Evolutionary conservation across 2,888 invertebrate genomes (phyloP).

Genomic region (Elysia crispata): DNA sequence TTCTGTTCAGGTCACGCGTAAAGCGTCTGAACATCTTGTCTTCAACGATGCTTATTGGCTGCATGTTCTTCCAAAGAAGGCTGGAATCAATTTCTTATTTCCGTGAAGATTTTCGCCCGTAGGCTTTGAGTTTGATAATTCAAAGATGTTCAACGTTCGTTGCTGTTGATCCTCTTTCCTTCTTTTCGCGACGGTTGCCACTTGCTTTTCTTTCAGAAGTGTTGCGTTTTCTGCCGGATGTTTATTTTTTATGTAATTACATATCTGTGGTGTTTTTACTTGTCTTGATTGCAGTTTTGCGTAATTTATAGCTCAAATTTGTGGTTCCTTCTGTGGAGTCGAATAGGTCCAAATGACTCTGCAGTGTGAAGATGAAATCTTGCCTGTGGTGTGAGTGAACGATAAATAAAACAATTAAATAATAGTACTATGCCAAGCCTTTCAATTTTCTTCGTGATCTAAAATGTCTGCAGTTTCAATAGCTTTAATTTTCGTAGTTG

Average conservation of each 20-base stretch:
- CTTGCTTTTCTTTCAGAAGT: too few relatives aligned
- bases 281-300: slow-evolving; percentile 1
- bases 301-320: not conserved
- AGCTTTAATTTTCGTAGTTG: not conserved
- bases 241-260: not conserved
- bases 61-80: too few relatives aligned
- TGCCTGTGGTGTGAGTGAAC: not conserved
- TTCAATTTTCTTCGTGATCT: not conserved
- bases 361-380: not conserved
- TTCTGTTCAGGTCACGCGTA: not conserved
- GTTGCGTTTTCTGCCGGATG: too few relatives aligned
- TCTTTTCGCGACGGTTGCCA: too few relatives aligned
- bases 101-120: too few relatives aligned
- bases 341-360: not conserved
- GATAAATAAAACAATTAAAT: not conserved
- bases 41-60: too few relatives aligned
- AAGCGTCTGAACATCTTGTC: not conserved
- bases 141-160: too few relatives aligned
- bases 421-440: not conserved
- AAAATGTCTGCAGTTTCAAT: slow-evolving; percentile 42
- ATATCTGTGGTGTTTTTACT: slow-evolving; percentile 1
- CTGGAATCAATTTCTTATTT: too few relatives aligned
- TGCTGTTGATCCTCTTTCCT: too few relatives aligned
- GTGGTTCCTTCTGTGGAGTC: not conserved
- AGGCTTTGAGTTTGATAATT: too few relatives aligned